These are phyloP conservation scores for Dinoponera quadriceps DNA, from an alignment of 1,140 invertebrate genomes.

Conservation along the genomic window DNA sequence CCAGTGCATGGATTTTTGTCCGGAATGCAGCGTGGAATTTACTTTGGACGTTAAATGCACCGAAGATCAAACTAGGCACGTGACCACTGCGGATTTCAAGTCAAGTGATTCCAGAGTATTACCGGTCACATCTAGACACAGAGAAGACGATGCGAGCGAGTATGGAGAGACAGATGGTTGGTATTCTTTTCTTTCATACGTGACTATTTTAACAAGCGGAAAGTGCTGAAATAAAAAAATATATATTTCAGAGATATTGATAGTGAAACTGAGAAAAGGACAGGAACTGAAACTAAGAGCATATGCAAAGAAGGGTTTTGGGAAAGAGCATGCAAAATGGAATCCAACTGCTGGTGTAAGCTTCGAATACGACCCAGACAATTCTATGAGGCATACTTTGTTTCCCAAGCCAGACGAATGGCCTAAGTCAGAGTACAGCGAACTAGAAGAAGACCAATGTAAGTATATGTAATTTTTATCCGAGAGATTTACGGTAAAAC, in stretches of 20 bases:
- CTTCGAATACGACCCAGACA: slow-evolving; percentile 99
- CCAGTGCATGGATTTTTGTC: slow-evolving; percentile 98
- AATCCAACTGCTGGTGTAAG: slow-evolving; percentile 99
- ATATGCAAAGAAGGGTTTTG: slow-evolving; percentile 98
- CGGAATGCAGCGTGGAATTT: slow-evolving; percentile 99
- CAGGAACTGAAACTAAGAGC: slow-evolving; percentile 98
- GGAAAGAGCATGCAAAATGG: slow-evolving; percentile 99
- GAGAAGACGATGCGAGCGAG: slow-evolving; percentile 96
- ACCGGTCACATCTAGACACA: slow-evolving; percentile 95
- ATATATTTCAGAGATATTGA: slow-evolving; percentile 92
- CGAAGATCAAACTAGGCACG: slow-evolving; percentile 96
- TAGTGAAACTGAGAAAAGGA: slow-evolving; percentile 98
- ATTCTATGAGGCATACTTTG: slow-evolving; percentile 97
- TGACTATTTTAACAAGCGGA: background rate
- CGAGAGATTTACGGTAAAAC: slow-evolving; percentile 6
- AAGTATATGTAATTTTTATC: slow-evolving; percentile 81
- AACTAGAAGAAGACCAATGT: slow-evolving; percentile 97
- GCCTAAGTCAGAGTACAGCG: slow-evolving; percentile 99
- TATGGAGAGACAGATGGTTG: slow-evolving; percentile 96
- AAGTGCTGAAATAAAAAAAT: slow-evolving; percentile 20
- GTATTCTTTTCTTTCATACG: slow-evolving; percentile 58
- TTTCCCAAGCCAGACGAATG: slow-evolving; percentile 99
- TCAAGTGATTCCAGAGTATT: slow-evolving; percentile 96
- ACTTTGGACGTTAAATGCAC: slow-evolving; percentile 97
- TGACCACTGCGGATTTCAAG: slow-evolving; percentile 98